Base-by-base conservation (phyloP, 2,888 invertebrate genomes). In the Marronus borbonicus region DNA sequence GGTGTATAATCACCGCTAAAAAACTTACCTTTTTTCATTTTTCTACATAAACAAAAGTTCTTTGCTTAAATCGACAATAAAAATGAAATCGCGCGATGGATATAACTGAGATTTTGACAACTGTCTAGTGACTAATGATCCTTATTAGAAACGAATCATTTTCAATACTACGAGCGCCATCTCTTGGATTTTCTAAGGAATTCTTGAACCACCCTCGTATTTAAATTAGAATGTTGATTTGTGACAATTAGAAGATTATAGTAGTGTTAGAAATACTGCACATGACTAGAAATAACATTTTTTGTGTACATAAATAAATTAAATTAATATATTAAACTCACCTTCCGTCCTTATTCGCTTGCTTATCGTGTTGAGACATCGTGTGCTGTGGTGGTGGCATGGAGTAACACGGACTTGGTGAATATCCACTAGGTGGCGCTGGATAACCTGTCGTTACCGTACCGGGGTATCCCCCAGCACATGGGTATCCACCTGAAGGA, bases 381-480 rank as follows among this genome's bases (percentile, higher is more conserved):
- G 90, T 90, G 82, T 94, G 94, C 86, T 95, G 95, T 52, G 96
- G 96, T 78, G 95, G 95, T 79, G 96, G 96, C 96, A 96, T 96
- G 86, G 95, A 95, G 89, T 96, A 96, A 86, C 96, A 96, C 68
- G 94, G 93, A 83, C 90, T 89, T 75, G 94, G 94, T 75, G 94
- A 93, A 88, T 94, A 94, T 80, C 78, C 80, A 50, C 88, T 93
- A 72, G 94, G 93, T 84, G 93, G 93, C 52, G 91, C 91, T 0
- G 92, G 93, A 88, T 93, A 93, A 81, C 89, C 90, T 82, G 89
- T 91, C 82, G 90, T 91, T 80, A 89, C 91, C 78, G 90, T 89
- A 78, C 89, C 91, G 80, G 89, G 90, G 84, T 90, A 90, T 78
- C 89, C 89, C 49, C 89, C 89, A 5, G 86, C 82, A 78, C 86